Evolutionary conservation across 2,888 invertebrate species (phyloP), one percentile per base, ranked within the genome.

Genomic region (Lasioglossum malachurum): DNA sequence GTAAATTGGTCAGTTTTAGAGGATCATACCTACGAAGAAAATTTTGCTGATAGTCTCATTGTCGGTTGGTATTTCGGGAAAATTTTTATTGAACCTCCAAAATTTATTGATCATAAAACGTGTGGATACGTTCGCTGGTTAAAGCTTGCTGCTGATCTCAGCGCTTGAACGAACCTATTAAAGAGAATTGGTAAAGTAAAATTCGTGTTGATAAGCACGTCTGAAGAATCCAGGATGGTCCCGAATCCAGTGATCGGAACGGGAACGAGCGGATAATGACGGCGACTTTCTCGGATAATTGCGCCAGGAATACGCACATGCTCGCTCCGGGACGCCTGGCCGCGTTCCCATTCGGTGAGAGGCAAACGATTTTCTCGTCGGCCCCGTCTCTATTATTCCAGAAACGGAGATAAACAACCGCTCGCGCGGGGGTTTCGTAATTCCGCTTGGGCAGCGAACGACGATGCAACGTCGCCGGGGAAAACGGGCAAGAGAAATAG

Each of bases 201-300:
- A 49, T 19, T 49, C 0, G 7, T 2, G 49, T 49, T 7, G 19
- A 49, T 0, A 19, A 53, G 49, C 23, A 53, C 2, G 23, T 23
- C 49, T 53, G 0, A 53, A 53, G 23, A 53, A 23, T 19, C 23
- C 49, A 5, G 4, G 23, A 60, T 1, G 14, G 14, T 14, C 60
- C 12, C 12, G 12, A 27, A 14, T 27, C 27, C 60, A 14, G 27
- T 27, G 14, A 27, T 60, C 27, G 60, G 14, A 27, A 27, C 60
- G 27, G 60, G 60, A 60, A 27, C 12, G 14, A 14, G 1, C 14
- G 5, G 0, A 27, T 27, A 19, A 67, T 7, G 72, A 79, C 82
- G 84, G 67, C 83, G 86, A 86, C 86, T 89, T 89, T 89, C 86
- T 84, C 88, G 84, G 72, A 69, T 82, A 84, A 88, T 79, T 81